Percentiles rank a stretch among this genome's conserved stretches.
phyloP scores from a whole-genome alignment of 2,888 invertebrate species.

The Bugulina stolonifera region DNA sequence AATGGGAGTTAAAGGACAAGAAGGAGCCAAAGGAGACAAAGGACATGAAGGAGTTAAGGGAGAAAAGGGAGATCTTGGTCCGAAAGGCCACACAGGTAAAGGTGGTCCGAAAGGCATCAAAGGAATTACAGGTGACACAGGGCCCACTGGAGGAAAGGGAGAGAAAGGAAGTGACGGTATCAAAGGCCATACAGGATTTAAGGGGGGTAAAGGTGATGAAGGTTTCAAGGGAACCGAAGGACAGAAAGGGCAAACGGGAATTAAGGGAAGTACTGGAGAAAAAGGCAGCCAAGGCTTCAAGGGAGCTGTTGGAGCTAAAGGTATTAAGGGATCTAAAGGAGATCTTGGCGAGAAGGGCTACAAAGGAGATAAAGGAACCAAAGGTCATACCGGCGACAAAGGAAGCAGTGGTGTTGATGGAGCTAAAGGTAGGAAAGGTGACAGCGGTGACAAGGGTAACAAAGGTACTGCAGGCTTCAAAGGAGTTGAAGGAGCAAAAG shows the following conservation, averaged over 20 bases:
- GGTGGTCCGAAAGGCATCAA: background rate
- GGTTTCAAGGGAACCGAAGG: background rate
- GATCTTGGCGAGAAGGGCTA: background rate
- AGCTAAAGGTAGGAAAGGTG: background rate
- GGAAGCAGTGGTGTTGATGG: background rate
- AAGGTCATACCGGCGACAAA: background rate
- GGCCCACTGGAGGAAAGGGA: background rate
- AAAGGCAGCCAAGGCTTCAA: background rate
- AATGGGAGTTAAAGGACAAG: background rate
- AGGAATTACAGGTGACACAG: background rate
- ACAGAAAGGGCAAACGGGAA: background rate
- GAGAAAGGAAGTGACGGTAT: background rate
- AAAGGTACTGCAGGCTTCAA: background rate
- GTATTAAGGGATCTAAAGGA: background rate
- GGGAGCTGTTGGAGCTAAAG: background rate
- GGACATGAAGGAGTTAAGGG: background rate
- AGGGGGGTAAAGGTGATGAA: background rate
- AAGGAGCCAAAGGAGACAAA: background rate
- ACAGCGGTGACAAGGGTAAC: background rate
- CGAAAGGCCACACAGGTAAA: background rate
- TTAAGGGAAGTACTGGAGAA: background rate
- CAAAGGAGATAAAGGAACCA: slow-evolving; percentile 2
- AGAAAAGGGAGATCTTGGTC: background rate
- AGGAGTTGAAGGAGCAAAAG: slow-evolving; percentile 4
- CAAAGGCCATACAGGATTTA: background rate